These are phyloP conservation scores for Lanius collurio DNA, from an alignment of 2,113 vertebrate genomes.

Conservation along the genomic window DNA sequence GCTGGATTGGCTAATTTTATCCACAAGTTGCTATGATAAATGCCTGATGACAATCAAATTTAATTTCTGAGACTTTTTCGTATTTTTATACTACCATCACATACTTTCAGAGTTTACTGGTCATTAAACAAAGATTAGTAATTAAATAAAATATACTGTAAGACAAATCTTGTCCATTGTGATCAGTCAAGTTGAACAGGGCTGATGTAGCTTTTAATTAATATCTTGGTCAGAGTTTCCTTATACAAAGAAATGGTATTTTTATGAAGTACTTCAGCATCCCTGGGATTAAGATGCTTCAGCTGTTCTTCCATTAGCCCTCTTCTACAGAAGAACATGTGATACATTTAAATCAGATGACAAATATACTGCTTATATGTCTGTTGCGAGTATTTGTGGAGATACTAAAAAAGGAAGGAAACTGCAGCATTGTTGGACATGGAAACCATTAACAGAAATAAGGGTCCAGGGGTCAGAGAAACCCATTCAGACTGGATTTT, in stretches of 20 bases:
- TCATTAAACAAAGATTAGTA: neutral
- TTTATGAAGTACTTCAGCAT: neutral
- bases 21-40: neutral
- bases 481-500: neutral
- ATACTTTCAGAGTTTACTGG: neutral
- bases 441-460: neutral
- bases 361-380: neutral
- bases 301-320: neutral
- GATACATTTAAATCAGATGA: neutral
- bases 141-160: neutral
- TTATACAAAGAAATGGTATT: neutral
- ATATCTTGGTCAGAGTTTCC: neutral
- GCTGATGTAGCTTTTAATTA: neutral
- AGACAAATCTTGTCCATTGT: neutral
- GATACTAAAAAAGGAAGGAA: constrained; percentile 7
- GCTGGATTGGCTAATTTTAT: neutral
- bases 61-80: neutral
- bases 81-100: neutral
- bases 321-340: neutral
- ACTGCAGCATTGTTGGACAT: neutral
- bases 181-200: neutral
- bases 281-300: neutral
- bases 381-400: neutral
- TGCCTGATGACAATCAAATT: neutral
- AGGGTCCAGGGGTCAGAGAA: neutral